phyloP scores from a whole-genome alignment of 2,888 invertebrate genomes.

The Drosophila aldrichi region DNA sequence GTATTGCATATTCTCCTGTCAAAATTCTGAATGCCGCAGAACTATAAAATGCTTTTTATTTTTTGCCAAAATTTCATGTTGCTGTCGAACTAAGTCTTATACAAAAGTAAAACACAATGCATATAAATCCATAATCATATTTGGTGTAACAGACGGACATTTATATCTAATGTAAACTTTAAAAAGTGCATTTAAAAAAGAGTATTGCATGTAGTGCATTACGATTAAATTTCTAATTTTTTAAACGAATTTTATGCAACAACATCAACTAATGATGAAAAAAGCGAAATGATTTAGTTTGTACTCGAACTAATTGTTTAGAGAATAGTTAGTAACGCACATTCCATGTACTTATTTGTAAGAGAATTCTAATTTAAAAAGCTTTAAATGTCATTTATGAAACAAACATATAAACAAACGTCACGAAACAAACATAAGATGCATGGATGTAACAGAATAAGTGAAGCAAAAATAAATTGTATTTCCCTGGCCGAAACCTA shows the following conservation, averaged over 20 bases:
- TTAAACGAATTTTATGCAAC: constrained; percentile 23
- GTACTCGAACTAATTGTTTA: constrained; percentile 26
- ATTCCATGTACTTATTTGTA: constrained; percentile 73
- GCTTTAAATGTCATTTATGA: constrained; percentile 39
- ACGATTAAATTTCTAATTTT: constrained; percentile 37
- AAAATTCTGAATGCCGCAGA: constrained; percentile 34
- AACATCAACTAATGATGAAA: constrained; percentile 10
- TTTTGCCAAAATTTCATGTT: constrained; percentile 67
- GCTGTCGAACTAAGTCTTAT: constrained; percentile 51
- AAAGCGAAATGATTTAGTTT: constrained; percentile 37
- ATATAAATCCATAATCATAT: constrained; percentile 30
- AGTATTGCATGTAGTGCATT: constrained; percentile 46
- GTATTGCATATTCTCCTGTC: not conserved
- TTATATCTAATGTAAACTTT: constrained; percentile 63
- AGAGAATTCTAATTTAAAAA: constrained; percentile 58
- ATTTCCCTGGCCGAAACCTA: constrained; percentile 40
- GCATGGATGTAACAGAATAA: not conserved
- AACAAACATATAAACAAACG: constrained; percentile 14
- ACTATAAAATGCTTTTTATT: constrained; percentile 40
- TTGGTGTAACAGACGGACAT: constrained; percentile 45
- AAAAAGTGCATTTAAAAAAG: constrained; percentile 74
- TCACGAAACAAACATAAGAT: constrained; percentile 7
- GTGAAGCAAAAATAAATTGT: constrained; percentile 31
- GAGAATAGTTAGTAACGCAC: constrained; percentile 56
- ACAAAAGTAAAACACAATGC: constrained; percentile 45